Evolutionary conservation across 2,113 vertebrate species (phyloP).

Genomic region (Ptilonorhynchus violaceus): DNA sequence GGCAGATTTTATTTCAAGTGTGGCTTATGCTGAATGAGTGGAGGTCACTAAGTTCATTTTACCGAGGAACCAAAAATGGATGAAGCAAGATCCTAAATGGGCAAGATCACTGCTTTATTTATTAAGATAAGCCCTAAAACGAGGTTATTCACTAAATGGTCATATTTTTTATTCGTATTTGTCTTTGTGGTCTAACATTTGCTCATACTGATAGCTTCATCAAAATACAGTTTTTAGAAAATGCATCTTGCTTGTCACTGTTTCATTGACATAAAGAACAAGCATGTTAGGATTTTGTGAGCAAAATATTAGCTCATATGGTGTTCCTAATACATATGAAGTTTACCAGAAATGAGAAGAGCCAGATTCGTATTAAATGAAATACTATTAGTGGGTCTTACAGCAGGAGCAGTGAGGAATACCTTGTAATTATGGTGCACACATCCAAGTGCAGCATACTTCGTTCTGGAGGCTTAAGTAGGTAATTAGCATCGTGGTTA

Average conservation of each 20-base stretch:
- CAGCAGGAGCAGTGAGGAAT: not conserved
- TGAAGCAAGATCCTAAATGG: not conserved
- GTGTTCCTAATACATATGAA: not conserved
- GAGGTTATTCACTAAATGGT: not conserved
- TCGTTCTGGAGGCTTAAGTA: slow-evolving; percentile 73
- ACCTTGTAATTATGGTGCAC: slow-evolving; percentile 44
- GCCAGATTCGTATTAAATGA: not conserved
- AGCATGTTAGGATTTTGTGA: not conserved
- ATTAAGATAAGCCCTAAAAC: slow-evolving; percentile 31
- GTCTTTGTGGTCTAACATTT: not conserved
- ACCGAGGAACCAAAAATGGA: not conserved
- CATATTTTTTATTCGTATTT: not conserved
- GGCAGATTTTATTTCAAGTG: not conserved
- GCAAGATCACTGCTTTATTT: slow-evolving; percentile 18
- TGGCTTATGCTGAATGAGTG: not conserved
- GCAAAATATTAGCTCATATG: not conserved
- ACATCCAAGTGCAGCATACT: slow-evolving; percentile 30
- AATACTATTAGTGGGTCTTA: slow-evolving; percentile 35
- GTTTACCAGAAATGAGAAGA: slow-evolving; percentile 5
- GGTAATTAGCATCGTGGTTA: slow-evolving; percentile 56
- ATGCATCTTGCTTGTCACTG: not conserved
- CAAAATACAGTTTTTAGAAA: slow-evolving; percentile 16
- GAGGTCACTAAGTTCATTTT: not conserved
- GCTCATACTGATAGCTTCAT: not conserved
- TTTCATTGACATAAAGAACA: not conserved